These are phyloP conservation scores for Salpingus planirostris DNA, from an alignment of 2,888 invertebrate species.

Conservation along the genomic window DNA sequence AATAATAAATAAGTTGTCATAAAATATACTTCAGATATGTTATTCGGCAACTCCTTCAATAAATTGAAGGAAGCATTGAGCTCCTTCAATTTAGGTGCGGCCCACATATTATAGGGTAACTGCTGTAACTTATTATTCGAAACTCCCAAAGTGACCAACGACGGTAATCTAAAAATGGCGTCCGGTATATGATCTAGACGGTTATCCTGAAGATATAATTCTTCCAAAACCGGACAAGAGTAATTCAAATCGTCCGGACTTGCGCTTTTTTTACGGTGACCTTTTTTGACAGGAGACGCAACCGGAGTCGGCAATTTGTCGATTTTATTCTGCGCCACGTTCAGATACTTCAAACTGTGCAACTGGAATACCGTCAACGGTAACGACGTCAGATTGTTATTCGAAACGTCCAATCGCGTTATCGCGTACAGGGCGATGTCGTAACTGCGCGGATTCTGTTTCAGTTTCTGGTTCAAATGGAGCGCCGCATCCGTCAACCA, in stretches of 20 bases:
- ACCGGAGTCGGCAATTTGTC: conserved; percentile 57
- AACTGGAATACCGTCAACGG: conserved; percentile 79
- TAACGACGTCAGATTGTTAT: conserved; percentile 71
- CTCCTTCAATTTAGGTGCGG: conserved; percentile 75
- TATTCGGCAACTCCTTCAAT: conserved; percentile 63
- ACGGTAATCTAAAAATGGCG: conserved; percentile 71
- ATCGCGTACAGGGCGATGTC: conserved; percentile 79
- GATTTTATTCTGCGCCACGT: conserved; percentile 83
- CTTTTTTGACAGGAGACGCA: conserved; percentile 29
- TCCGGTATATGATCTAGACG: conserved; percentile 74
- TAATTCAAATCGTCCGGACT: conserved; percentile 42
- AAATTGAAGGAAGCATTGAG: conserved; percentile 85
- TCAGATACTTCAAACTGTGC: conserved; percentile 72
- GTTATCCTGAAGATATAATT: conserved; percentile 87
- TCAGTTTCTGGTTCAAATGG: conserved; percentile 74
- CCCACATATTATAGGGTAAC: conserved; percentile 80
- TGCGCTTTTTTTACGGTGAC: conserved; percentile 27
- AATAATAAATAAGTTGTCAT: not conserved
- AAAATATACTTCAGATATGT: conserved; percentile 41
- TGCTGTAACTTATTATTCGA: conserved; percentile 85
- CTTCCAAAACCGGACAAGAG: conserved; percentile 74
- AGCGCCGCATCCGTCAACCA: conserved; percentile 82
- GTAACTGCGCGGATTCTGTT: conserved; percentile 56
- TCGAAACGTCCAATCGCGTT: conserved; percentile 87
- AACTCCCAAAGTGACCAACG: conserved; percentile 75